Evolutionary conservation across 2,797 vertebrate species (phyloP), one percentile per base, ranked within the genome.

Genomic region (Mastacembelus armatus): DNA sequence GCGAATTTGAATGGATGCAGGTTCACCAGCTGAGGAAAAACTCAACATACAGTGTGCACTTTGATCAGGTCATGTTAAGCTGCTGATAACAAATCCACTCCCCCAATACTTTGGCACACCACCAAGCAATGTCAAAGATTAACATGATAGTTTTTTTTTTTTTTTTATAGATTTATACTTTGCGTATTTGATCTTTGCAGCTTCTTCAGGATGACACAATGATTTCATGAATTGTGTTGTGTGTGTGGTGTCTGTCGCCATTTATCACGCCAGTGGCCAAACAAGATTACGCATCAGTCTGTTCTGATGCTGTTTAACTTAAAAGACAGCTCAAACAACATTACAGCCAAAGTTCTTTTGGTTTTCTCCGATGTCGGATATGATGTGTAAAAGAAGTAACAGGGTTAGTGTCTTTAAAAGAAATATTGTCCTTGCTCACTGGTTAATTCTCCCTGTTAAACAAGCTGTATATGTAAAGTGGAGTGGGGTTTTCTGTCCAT

Each of bases 11-110:
- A 74, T 77, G 51, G 40, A 81, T 60, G 42, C 36, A 29, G 61
- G 68, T 59, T 67, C 51, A 45, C 44, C 54, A 30, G 74, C 45
- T 67, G 56, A 62, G 39, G 15, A 44, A 10, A 45, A 66, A 55
- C 35, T 16, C 29, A 10, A 44, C 27, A 33, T 54, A 57, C 59
- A 62, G 49, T 18, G 47, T 79, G 94, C 81, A 90, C 93, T 94
- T 94, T 94, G 92, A 84, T 81, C 93, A 54, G 88, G 75, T 74
- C 77, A 64, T 61, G 65, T 56, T 50, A 74, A 71, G 51, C 70
- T 58, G 50, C 83, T 82, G 92, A 93, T 93, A 94, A 92, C 85
- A 81, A 55, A 80, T 88, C 77, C 84, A 83, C 91, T 71, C 81
- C 80, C 81, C 66, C 24, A 4, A 85, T 74, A 88, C 86, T 85